These are phyloP conservation scores for Hermatobates lingyangjiaoensis DNA, from an alignment of 1,140 invertebrate genomes.

Conservation along the genomic window DNA sequence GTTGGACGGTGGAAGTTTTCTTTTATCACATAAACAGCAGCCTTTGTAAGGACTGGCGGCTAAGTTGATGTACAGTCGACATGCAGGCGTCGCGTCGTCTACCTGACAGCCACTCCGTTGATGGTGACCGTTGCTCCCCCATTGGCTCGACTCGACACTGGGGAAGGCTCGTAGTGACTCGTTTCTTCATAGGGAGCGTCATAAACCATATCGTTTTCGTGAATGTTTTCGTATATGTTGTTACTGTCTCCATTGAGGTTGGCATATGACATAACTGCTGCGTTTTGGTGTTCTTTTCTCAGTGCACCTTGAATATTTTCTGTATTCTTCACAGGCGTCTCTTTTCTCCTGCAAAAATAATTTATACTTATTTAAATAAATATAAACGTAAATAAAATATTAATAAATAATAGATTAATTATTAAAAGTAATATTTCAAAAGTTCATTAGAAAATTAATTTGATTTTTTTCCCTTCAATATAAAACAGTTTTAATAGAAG, in stretches of 20 bases:
- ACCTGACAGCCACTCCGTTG: conserved; percentile 49
- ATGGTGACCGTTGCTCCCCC: conserved; percentile 44
- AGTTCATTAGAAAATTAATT: too few relatives aligned
- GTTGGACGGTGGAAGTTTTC: too few relatives aligned
- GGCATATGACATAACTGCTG: conserved; percentile 69
- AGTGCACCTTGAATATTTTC: conserved; percentile 70
- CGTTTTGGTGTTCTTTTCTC: conserved; percentile 62
- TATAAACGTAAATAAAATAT: too few relatives aligned
- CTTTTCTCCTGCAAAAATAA: conserved; percentile 51
- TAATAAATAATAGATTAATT: too few relatives aligned
- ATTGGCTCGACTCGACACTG: conserved; percentile 26
- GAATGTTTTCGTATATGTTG: conserved; percentile 51
- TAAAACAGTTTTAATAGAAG: too few relatives aligned
- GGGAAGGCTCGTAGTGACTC: conserved; percentile 49
- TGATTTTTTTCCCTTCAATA: too few relatives aligned
- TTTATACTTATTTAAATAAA: too few relatives aligned
- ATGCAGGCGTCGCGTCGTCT: too few relatives aligned
- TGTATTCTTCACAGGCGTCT: conserved; percentile 66
- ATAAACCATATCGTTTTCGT: conserved; percentile 45
- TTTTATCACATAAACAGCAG: too few relatives aligned
- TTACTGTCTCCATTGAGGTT: conserved; percentile 40
- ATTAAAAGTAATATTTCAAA: too few relatives aligned
- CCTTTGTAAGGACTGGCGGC: too few relatives aligned
- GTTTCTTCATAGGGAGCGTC: conserved; percentile 44
- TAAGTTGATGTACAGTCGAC: too few relatives aligned